Conservation (phyloP, 2,888 invertebrate genomes). For the Cremastinae sp. region DNA sequence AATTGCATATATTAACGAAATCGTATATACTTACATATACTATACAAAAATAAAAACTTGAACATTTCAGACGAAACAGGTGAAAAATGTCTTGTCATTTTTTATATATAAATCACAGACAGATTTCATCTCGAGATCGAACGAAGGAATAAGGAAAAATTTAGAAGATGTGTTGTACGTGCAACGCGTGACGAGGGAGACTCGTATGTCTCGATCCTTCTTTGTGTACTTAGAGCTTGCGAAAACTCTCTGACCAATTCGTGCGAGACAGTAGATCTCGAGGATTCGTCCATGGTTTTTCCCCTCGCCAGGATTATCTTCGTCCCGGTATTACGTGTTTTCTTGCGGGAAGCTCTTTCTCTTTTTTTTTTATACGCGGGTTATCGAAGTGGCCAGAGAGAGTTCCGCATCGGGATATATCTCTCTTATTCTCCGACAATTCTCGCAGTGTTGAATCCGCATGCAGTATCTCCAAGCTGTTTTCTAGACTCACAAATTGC, state of each 20-base stretch:
- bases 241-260: slow-evolving; percentile 39
- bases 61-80: neutral
- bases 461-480: slow-evolving; percentile 3
- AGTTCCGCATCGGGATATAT: slow-evolving; percentile 3
- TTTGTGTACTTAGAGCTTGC: slow-evolving; percentile 23
- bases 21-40: too few species aligned
- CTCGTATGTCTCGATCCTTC: slow-evolving; percentile 1
- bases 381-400: slow-evolving; percentile 46
- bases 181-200: slow-evolving; percentile 17
- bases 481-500: slow-evolving; percentile 12
- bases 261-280: slow-evolving; percentile 39
- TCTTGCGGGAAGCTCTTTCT: slow-evolving; percentile 32
- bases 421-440: slow-evolving; percentile 31
- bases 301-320: slow-evolving; percentile 53
- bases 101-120: neutral
- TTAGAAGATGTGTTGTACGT: slow-evolving; percentile 8
- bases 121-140: neutral
- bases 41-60: neutral
- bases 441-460: neutral
- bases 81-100: neutral
- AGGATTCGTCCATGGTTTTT: slow-evolving; percentile 51
- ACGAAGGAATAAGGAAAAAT: slow-evolving; percentile 1
- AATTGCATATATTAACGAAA: too few species aligned
- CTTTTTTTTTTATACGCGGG: slow-evolving; percentile 8
- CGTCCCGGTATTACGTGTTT: slow-evolving; percentile 55